Percentiles rank a stretch among this genome's conserved stretches.
Evolutionary conservation across 2,113 vertebrate species (phyloP).

Genomic region (Malurus alboscapulatus): DNA sequence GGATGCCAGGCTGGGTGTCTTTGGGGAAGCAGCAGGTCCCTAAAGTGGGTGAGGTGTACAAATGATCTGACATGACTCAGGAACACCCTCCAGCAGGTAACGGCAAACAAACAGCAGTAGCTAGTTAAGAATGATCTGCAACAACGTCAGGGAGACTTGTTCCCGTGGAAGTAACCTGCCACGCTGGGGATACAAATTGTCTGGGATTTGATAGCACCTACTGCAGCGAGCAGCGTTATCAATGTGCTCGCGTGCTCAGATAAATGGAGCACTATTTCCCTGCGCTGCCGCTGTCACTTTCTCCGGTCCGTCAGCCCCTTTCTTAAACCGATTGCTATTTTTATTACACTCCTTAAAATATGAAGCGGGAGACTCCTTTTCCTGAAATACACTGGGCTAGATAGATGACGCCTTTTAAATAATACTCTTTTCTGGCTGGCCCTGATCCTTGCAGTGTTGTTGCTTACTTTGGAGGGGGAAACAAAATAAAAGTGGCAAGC

Average conservation of each 20-base stretch:
- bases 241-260: conserved; percentile 19
- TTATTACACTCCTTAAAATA: conserved; percentile 60
- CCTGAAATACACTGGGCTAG: conserved; percentile 52
- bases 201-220: conserved; percentile 36
- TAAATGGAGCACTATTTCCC: conserved; percentile 48
- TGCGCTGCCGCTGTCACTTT: conserved; percentile 16
- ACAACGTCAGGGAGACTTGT: conserved; percentile 26
- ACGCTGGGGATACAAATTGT: conserved; percentile 35
- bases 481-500: conserved; percentile 72
- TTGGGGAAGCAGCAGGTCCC: background rate
- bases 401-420: conserved; percentile 71
- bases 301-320: conserved; percentile 30
- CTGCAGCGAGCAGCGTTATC: conserved; percentile 38
- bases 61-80: background rate
- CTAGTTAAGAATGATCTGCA: conserved; percentile 47
- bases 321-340: conserved; percentile 54
- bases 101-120: conserved; percentile 2
- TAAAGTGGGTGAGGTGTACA: background rate
- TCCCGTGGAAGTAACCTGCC: conserved; percentile 43
- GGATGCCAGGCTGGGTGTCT: background rate
- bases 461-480: conserved; percentile 73
- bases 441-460: conserved; percentile 62
- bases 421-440: conserved; percentile 64
- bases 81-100: background rate
- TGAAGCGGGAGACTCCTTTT: conserved; percentile 61